Base-by-base conservation (phyloP, 2,797 vertebrate species). In the Graptemys geographica region DNA sequence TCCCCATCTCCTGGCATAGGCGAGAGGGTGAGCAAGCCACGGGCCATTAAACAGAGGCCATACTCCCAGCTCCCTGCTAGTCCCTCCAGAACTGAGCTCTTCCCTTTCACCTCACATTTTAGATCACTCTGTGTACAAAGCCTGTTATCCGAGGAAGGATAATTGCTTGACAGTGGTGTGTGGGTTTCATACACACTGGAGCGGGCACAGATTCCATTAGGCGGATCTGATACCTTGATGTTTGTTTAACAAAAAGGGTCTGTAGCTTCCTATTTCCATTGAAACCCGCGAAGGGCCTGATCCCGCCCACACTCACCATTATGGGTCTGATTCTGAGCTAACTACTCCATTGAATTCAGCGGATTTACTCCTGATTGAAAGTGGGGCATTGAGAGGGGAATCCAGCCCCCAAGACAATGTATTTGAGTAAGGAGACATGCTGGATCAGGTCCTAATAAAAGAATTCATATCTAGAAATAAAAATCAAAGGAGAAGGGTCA, bases 361-460 rank as follows among this genome's bases (percentile, higher is more conserved):
- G 62, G 56, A 1, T 49, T 2, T 56, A 41, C 0, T 0, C 6
- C 8, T 2, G 21, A 1, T 55, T 7, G 23, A 7, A 0, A 21
- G 1, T 2, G 8, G 25, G 2, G 37, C 2, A 0, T 5, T 37
- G 18, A 86, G 59, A 83, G 78, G 9, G 84, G 23, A 33, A 57
- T 27, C 0, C 18, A 19, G 51, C 28, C 5, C 5, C 23, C 8
- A 4, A 52, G 51, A 9, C 62, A 69, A 69, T 69, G n/a, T 21
- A 11, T 41, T 11, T 72, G 65, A 37, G 37, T 41, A 41, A 21
- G 65, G 37, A 31, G 11, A 2, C 8, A 16, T 23, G 4, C 2
- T 4, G 5, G 74, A 69, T 11, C 37, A 15, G 33, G 15, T 28
- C 31, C 56, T 72, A 23, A 23, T 72, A 72, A 23, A 41, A 72